Evolutionary conservation across 30 jellyfish, hydroid and myxozoan species (phyloP).

Genomic region (Cassiopea andromeda): DNA sequence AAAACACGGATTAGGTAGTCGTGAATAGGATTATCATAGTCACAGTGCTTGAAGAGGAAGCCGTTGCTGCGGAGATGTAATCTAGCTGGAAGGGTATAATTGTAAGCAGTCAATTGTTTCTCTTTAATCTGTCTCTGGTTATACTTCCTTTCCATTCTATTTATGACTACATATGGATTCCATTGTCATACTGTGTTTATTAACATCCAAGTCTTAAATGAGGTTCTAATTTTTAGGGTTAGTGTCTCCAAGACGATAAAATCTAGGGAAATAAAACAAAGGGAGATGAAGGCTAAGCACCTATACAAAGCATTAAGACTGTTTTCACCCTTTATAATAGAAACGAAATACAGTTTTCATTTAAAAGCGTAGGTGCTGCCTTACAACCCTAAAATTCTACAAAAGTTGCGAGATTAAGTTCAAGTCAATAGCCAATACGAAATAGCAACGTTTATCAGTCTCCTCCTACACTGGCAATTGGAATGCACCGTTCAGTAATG

Average conservation of each 20-base stretch:
- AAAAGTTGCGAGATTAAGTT: too few species aligned
- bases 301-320: background rate
- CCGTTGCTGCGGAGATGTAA: background rate
- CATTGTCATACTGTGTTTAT: background rate
- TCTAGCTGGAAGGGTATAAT: background rate
- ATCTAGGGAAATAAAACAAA: background rate
- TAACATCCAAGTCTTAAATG: background rate
- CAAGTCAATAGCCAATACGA: too few species aligned
- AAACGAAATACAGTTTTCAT: too few species aligned
- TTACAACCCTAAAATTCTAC: too few species aligned
- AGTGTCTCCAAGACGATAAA: background rate
- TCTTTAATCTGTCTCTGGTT: background rate
- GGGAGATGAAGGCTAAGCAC: background rate
- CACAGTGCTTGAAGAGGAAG: conserved; percentile 15
- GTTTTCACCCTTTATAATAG: too few species aligned
- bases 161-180: background rate
- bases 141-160: conserved; percentile 1
- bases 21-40: conserved; percentile 17
- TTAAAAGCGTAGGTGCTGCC: too few species aligned
- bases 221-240: background rate
- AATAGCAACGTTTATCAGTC: too few species aligned
- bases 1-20: conserved; percentile 13
- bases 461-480: too few species aligned
- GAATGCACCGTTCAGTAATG: too few species aligned
- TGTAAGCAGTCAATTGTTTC: background rate